Conservation (phyloP, 2,888 invertebrate species). For the Nowickia ferox region DNA sequence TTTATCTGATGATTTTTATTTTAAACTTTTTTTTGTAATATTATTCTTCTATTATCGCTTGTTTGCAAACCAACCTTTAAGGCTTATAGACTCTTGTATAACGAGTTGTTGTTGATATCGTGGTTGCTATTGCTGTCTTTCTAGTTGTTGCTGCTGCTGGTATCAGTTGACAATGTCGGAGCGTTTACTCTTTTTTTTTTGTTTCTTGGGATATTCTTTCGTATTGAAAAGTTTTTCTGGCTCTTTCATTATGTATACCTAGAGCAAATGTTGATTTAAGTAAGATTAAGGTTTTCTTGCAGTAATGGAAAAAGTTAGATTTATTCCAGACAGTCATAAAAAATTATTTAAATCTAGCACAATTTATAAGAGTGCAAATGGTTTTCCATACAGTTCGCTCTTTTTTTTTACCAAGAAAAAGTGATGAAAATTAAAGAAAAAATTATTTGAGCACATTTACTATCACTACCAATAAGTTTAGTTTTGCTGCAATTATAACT, state of each 20-base stretch:
- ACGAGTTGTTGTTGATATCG: constrained; percentile 41
- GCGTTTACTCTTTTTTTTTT: not conserved
- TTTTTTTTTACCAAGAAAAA: not conserved
- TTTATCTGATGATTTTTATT: constrained; percentile 36
- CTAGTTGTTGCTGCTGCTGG: constrained; percentile 3
- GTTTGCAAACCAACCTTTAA: constrained; percentile 55
- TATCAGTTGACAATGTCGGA: constrained; percentile 45
- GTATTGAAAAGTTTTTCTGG: constrained; percentile 8
- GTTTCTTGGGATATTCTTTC: constrained; percentile 9
- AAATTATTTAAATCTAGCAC: constrained; percentile 1
- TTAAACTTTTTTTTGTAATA: constrained; percentile 14
- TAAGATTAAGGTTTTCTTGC: constrained; percentile 19
- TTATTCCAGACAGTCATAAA: not conserved
- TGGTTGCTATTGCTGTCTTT: constrained; percentile 24
- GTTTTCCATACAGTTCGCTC: not conserved
- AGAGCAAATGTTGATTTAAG: constrained; percentile 48
- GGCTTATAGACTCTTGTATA: constrained; percentile 43
- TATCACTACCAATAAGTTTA: too few species aligned
- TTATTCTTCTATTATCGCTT: constrained; percentile 57
- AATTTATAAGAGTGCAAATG: not conserved
- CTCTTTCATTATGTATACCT: constrained; percentile 37
- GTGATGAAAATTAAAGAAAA: too few species aligned
- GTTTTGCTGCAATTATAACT: too few species aligned
- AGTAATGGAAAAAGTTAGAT: constrained; percentile 32
- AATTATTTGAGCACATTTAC: not conserved